phyloP scores from a whole-genome alignment of 2,888 invertebrate genomes.

The Piscicola geometra region DNA sequence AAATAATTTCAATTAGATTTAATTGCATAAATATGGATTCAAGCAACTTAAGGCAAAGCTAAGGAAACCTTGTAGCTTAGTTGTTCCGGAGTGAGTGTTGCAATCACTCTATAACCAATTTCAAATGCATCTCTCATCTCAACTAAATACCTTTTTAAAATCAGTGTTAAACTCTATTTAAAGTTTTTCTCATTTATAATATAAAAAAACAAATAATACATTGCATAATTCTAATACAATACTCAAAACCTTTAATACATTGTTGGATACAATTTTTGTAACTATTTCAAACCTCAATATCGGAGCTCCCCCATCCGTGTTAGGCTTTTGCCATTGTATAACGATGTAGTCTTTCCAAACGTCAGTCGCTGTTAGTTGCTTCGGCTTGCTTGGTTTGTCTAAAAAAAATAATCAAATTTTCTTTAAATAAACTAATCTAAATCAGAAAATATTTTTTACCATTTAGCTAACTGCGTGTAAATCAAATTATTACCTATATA shows the following conservation, averaged over 20 bases:
- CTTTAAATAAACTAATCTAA: too few species aligned
- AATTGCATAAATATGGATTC: too few species aligned
- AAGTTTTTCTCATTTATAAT: too few species aligned
- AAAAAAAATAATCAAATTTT: too few species aligned
- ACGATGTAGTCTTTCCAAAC: constrained; percentile 45
- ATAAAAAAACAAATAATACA: too few species aligned
- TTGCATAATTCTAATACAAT: too few species aligned
- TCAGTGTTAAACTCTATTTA: too few species aligned
- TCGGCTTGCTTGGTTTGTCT: constrained; percentile 44
- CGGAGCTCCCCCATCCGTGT: constrained; percentile 42
- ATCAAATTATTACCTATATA: background rate
- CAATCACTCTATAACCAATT: constrained; percentile 39
- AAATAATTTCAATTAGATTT: background rate
- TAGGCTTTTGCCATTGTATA: constrained; percentile 45
- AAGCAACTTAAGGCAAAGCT: too few species aligned
- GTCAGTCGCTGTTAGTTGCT: constrained; percentile 42
- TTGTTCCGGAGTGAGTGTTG: constrained; percentile 31
- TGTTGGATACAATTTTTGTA: too few species aligned
- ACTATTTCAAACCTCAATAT: constrained; percentile 24
- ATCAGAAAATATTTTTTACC: too few species aligned
- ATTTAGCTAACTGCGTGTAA: too few species aligned
- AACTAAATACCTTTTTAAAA: constrained; percentile 47
- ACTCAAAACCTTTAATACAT: too few species aligned
- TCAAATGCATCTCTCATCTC: constrained; percentile 47
- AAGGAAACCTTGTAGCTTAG: constrained; percentile 38